These are phyloP conservation scores for Drosophila cyrtoloma DNA, from an alignment of 2,888 invertebrate species.

Conservation along the genomic window DNA sequence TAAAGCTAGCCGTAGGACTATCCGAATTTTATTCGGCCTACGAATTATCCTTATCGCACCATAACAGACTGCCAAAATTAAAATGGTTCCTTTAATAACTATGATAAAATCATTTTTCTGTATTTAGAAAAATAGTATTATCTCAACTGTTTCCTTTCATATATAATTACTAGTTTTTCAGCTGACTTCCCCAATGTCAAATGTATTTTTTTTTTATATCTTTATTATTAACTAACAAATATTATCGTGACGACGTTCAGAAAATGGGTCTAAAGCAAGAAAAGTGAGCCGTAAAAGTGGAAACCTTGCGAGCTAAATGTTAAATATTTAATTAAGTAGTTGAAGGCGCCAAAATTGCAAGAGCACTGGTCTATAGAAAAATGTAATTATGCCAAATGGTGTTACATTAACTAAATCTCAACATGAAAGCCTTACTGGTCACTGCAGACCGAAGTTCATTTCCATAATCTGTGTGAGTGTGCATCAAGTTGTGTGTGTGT, in stretches of 20 bases:
- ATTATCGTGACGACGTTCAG: too few species aligned
- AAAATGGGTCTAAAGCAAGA: neutral
- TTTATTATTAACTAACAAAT: neutral
- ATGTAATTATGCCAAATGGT: slow-evolving; percentile 74
- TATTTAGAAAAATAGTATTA: neutral
- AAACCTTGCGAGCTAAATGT: slow-evolving; percentile 19
- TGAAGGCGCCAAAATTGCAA: slow-evolving; percentile 23
- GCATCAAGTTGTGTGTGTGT: slow-evolving; percentile 11
- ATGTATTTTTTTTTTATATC: neutral
- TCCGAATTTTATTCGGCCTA: neutral
- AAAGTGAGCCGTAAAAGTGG: slow-evolving; percentile 24
- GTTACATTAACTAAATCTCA: slow-evolving; percentile 72
- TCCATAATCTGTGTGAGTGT: slow-evolving; percentile 3
- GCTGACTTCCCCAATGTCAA: neutral
- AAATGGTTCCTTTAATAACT: neutral
- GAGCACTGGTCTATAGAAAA: slow-evolving; percentile 56
- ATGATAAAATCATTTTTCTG: neutral
- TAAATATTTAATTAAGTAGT: slow-evolving; percentile 51
- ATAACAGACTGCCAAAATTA: too few species aligned
- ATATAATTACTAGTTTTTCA: too few species aligned
- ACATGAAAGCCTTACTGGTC: slow-evolving; percentile 29
- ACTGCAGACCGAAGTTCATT: slow-evolving; percentile 9
- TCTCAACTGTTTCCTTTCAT: neutral
- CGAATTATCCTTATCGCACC: neutral
- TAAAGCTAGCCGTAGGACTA: neutral